Evolutionary conservation across 2,113 vertebrate genomes (phyloP).

Genomic region (Taxidea taxus): DNA sequence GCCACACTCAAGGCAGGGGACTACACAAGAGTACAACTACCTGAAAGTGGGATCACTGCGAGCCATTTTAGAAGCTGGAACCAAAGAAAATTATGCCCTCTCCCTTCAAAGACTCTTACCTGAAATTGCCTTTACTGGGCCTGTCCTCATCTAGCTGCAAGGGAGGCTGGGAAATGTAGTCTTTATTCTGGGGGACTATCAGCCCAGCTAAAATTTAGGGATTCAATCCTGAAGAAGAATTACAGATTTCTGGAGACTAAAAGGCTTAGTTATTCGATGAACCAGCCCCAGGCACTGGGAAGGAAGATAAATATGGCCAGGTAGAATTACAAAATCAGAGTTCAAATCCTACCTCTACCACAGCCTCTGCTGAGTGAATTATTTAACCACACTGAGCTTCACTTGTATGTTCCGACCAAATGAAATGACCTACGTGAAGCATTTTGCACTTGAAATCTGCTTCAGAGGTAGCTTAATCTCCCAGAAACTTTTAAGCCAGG

Average conservation of each 20-base stretch:
- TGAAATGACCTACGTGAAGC: neutral
- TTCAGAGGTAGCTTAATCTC: constrained; percentile 19
- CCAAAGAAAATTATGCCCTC: neutral
- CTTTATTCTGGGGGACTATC: neutral
- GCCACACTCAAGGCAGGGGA: neutral
- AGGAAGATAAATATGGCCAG: neutral
- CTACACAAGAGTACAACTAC: neutral
- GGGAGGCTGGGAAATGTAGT: neutral
- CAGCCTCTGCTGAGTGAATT: neutral
- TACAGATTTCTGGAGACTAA: neutral
- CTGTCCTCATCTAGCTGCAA: constrained; percentile 43
- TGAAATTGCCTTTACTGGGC: neutral
- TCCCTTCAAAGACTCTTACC: constrained; percentile 17
- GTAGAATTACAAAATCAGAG: neutral
- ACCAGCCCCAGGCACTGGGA: neutral
- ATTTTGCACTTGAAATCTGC: neutral
- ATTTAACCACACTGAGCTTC: neutral
- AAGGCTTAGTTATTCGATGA: neutral
- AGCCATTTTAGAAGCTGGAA: neutral
- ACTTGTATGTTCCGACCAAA: neutral
- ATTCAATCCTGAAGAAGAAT: neutral
- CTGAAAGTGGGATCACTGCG: neutral
- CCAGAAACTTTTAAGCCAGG: neutral
- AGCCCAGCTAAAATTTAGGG: neutral
- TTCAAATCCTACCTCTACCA: neutral